These are phyloP conservation scores for Dendroctonus ponderosae DNA, from an alignment of 1,140 invertebrate species.

Conservation along the genomic window DNA sequence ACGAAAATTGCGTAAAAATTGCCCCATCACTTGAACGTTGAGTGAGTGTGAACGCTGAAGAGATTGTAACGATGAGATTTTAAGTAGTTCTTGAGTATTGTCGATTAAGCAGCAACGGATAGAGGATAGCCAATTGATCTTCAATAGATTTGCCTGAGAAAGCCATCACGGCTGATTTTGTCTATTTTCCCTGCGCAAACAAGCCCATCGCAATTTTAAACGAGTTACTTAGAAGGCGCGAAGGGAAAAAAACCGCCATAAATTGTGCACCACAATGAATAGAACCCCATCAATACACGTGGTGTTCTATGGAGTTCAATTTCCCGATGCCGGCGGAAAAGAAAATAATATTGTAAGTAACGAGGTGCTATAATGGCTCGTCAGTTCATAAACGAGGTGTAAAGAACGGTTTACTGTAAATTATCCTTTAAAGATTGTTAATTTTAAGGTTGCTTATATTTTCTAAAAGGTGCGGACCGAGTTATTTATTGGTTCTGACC, in stretches of 20 bases:
- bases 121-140: no score
- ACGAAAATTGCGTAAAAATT: no score
- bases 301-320: slow-evolving; percentile 2
- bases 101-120: no score
- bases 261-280: background rate
- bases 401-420: slow-evolving; percentile 6
- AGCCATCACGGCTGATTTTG: no score
- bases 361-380: background rate
- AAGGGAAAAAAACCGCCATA: background rate
- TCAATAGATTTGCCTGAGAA: no score
- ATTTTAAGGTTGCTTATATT: slow-evolving; percentile 10
- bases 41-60: no score
- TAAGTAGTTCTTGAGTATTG: no score
- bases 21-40: no score
- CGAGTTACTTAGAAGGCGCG: background rate
- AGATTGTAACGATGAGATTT: no score
- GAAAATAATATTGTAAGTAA: slow-evolving; percentile 5
- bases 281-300: slow-evolving; percentile 1
- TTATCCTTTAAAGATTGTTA: slow-evolving; percentile 4
- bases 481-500: background rate
- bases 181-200: slow-evolving; percentile 3
- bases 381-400: slow-evolving; percentile 4
- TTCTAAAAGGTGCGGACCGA: slow-evolving; percentile 1
- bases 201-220: background rate
- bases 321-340: slow-evolving; percentile 3